These are phyloP conservation scores for Danaus chrysippus DNA, from an alignment of 2,888 invertebrate genomes.

Conservation along the genomic window DNA sequence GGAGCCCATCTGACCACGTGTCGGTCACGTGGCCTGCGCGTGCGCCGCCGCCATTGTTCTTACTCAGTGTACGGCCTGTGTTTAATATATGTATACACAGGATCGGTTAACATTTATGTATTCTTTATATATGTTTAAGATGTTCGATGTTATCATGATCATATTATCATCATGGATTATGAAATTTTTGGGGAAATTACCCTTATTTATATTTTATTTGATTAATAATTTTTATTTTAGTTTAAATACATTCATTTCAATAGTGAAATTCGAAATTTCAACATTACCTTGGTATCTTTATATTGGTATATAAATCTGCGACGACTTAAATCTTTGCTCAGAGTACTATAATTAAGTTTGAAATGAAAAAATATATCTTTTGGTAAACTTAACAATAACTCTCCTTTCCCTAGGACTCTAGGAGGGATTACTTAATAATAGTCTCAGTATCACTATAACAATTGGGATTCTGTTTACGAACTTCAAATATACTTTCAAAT, in stretches of 20 bases:
- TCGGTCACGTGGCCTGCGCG: slow-evolving; percentile 53
- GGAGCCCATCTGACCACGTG: slow-evolving; percentile 48
- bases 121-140: background rate
- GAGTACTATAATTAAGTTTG: too few relatives aligned
- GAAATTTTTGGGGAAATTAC: background rate
- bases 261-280: too few relatives aligned
- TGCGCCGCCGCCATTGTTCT: slow-evolving; percentile 33
- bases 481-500: too few relatives aligned
- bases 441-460: background rate
- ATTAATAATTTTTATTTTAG: too few relatives aligned
- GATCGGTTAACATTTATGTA: background rate
- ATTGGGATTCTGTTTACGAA: too few relatives aligned
- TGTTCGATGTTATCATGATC: background rate
- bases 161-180: background rate
- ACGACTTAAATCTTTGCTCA: too few relatives aligned
- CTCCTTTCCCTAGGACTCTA: slow-evolving; percentile 12
- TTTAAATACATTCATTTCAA: too few relatives aligned
- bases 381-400: slow-evolving; percentile 8
- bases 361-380: too few relatives aligned
- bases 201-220: too few relatives aligned
- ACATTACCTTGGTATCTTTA: too few relatives aligned
- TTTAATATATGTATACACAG: slow-evolving; percentile 12
- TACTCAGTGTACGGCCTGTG: slow-evolving; percentile 29
- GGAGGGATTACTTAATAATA: slow-evolving; percentile 9
- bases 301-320: too few relatives aligned